Conservation (phyloP, 2,797 vertebrate species). For the Scarus forsteni region DNA sequence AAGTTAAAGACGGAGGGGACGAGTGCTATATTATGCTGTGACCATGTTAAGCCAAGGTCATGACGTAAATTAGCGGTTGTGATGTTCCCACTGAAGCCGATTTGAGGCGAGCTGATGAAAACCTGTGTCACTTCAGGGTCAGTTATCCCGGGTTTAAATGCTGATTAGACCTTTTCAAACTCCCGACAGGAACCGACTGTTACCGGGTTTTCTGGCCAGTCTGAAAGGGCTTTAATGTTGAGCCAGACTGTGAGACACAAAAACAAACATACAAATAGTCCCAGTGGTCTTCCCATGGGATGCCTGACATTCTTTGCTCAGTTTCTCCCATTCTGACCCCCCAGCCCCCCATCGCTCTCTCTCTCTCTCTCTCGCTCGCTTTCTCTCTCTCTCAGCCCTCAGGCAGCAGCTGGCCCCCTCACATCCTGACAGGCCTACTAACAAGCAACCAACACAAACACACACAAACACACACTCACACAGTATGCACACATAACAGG, state of each 20-base stretch:
- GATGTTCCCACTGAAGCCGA: too few species aligned
- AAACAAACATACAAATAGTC: constrained; percentile 60
- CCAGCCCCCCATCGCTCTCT: not conserved
- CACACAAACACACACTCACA: constrained; percentile 13
- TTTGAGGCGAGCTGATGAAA: too few species aligned
- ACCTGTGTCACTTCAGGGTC: too few species aligned
- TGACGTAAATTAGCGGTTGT: too few species aligned
- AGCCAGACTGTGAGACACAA: constrained; percentile 30
- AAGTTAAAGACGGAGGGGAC: too few species aligned
- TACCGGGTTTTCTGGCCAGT: too few species aligned
- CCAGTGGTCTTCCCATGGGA: constrained; percentile 66
- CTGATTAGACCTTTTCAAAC: too few species aligned
- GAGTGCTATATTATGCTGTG: too few species aligned
- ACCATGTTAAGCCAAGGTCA: too few species aligned
- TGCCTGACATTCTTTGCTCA: constrained; percentile 77
- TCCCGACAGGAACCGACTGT: too few species aligned
- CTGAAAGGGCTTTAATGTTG: too few species aligned
- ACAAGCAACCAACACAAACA: constrained; percentile 41
- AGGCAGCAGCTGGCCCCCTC: constrained; percentile 70
- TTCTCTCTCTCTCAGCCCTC: constrained; percentile 43
- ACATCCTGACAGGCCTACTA: constrained; percentile 66
- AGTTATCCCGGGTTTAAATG: too few species aligned
- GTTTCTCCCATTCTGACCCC: constrained; percentile 25
- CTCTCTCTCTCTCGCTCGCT: constrained; percentile 34
- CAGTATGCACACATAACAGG: constrained; percentile 23